Base-by-base conservation (phyloP, 2,113 vertebrate species). In the Danionella cerebrum region DNA sequence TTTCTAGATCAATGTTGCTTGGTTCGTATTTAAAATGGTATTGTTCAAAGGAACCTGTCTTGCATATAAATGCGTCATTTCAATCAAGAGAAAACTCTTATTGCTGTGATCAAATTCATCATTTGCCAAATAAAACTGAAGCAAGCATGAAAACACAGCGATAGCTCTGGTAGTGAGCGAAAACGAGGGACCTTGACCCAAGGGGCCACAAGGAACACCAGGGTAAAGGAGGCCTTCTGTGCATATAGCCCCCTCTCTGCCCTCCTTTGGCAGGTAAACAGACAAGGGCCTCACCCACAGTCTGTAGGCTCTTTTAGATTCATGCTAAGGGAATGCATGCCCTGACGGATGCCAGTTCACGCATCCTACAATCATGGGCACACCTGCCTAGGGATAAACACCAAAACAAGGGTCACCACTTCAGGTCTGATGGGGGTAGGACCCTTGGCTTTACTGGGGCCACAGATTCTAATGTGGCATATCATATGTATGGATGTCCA, bases 281-380 rank as follows among this genome's bases (percentile, higher is more conserved):
- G 77, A 74, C 77, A 79, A 64, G 71, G 50, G 69, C 69, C 77
- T 79, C 74, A 79, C 77, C 77, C 65, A 58, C 39, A 58, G 67
- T 55, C 71, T 79, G 71, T 58, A 66, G 48, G 19, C 70, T 66
- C 42, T 58, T 79, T 79, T 76, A 72, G 74, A 79, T 76, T 76
- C 69, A 70, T 50, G 65, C 57, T 14, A 70, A 63, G 65, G 69
- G 64, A 65, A 55, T 18, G 72, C 45, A 67, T 52, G 71, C 69
- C 69, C 69, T 72, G 77, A 75, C 25, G 69, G 73, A 75, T 71
- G 73, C 66, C 72, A 53, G 29, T 63, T 58, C 10, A 48, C 8
- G 57, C 74, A 67, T 24, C 48, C 67, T 16, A 14, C 60, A 50
- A 65, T 74, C 55, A 74, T 62, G 68, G 71, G 69, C 44, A 38